These are phyloP conservation scores for Brachionus manjavacas DNA, from an alignment of 1,140 invertebrate genomes.

Conservation along the genomic window DNA sequence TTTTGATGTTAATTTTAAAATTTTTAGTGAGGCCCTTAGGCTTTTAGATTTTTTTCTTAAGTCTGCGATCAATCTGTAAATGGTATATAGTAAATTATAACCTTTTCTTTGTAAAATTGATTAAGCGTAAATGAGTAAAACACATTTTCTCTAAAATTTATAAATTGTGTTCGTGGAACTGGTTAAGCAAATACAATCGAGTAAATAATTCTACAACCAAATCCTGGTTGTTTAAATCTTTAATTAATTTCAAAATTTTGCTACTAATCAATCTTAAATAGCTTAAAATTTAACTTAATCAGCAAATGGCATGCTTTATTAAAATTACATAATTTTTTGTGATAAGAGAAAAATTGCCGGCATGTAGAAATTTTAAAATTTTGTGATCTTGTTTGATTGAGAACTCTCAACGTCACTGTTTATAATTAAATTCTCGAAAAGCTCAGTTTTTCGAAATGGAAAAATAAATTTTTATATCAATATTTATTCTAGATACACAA, in stretches of 20 bases:
- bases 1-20: too few relatives aligned
- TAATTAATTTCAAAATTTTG: constrained; percentile 7
- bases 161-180: background rate
- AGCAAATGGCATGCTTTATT: background rate
- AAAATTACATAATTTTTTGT: background rate
- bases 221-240: background rate
- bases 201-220: background rate
- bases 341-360: background rate
- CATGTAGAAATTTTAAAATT: background rate
- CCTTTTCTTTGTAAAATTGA: too few relatives aligned
- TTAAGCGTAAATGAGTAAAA: too few relatives aligned
- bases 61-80: too few relatives aligned
- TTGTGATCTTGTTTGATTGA: background rate
- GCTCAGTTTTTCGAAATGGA: background rate
- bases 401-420: background rate
- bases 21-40: too few relatives aligned
- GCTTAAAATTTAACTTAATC: background rate
- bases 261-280: background rate
- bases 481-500: background rate
- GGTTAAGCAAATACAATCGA: background rate
- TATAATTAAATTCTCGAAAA: background rate
- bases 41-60: too few relatives aligned
- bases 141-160: background rate
- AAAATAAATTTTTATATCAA: background rate
- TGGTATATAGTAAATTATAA: too few relatives aligned